A percentile compares a stretch with the other conserved stretches of the same genome.
Evolutionary conservation across 2,113 vertebrate genomes (phyloP).

Genomic region (Centropristis striata): DNA sequence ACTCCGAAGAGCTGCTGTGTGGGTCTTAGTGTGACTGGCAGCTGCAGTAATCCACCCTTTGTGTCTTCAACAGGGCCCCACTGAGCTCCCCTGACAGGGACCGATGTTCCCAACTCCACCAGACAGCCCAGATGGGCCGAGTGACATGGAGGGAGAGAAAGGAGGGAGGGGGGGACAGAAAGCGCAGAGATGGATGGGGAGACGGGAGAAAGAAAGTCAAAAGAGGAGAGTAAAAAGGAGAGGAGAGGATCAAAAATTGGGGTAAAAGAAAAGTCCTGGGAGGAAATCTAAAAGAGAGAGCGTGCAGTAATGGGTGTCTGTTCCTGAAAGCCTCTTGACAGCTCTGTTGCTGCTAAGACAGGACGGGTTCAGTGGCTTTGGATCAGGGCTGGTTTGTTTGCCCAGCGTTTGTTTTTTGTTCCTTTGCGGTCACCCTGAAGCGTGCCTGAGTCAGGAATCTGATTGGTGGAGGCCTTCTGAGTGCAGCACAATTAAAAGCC

Average conservation of each 20-base stretch:
- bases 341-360: constrained; percentile 47
- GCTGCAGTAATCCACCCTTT: constrained; percentile 89
- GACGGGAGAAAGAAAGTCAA: constrained; percentile 40
- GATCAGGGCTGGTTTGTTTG: constrained; percentile 58
- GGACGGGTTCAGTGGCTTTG: constrained; percentile 45
- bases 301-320: constrained; percentile 12
- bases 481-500: constrained; percentile 49
- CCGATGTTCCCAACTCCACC: constrained; percentile 78
- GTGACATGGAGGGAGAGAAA: constrained; percentile 60
- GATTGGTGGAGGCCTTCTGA: constrained; percentile 68
- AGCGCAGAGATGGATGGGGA: constrained; percentile 26
- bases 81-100: constrained; percentile 83
- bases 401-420: constrained; percentile 62
- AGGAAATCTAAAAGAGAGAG: constrained; percentile 9
- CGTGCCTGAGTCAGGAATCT: constrained; percentile 61
- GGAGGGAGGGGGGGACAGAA: constrained; percentile 37
- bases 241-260: constrained; percentile 8
- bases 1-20: constrained; percentile 80
- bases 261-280: constrained; percentile 16
- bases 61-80: constrained; percentile 85
- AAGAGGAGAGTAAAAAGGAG: constrained; percentile 20
- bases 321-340: constrained; percentile 44
- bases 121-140: constrained; percentile 87
- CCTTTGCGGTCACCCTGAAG: constrained; percentile 72
- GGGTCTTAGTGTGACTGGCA: constrained; percentile 89